phyloP scores from a whole-genome alignment of 1,140 invertebrate genomes.

The Calliopsis andreniformis region DNA sequence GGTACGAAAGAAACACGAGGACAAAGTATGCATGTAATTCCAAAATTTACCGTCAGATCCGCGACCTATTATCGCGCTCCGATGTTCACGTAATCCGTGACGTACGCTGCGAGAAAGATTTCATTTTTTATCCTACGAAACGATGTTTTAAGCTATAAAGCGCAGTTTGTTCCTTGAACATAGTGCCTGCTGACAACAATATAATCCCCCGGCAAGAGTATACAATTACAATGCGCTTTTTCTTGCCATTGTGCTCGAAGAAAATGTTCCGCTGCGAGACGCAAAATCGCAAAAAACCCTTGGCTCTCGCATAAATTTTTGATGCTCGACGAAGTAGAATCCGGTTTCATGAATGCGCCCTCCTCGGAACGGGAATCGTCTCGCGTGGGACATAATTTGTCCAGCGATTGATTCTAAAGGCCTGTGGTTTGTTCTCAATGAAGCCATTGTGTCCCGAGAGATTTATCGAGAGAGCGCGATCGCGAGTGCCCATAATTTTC shows the following conservation, averaged over 20 bases:
- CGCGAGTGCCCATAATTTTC: neutral
- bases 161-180: neutral
- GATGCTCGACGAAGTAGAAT: neutral
- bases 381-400: neutral
- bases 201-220: neutral
- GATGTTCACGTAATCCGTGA: too few relatives aligned
- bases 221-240: neutral
- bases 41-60: too few relatives aligned
- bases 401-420: neutral
- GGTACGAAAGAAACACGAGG: too few relatives aligned
- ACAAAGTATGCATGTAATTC: too few relatives aligned
- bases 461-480: neutral
- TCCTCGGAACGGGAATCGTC: neutral
- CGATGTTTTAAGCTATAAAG: too few relatives aligned
- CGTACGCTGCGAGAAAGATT: neutral
- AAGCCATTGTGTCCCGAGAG: neutral
- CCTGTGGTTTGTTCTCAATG: neutral
- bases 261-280: neutral
- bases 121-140: neutral
- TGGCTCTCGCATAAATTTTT: neutral
- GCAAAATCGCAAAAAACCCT: neutral
- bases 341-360: slow-evolving; percentile 2
- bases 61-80: too few relatives aligned
- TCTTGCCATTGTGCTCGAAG: neutral
- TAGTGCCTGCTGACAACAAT: neutral